A percentile compares a stretch with the other conserved stretches of the same genome.
Evolutionary conservation across 2,888 invertebrate species (phyloP).

Genomic region (Timema cristinae): DNA sequence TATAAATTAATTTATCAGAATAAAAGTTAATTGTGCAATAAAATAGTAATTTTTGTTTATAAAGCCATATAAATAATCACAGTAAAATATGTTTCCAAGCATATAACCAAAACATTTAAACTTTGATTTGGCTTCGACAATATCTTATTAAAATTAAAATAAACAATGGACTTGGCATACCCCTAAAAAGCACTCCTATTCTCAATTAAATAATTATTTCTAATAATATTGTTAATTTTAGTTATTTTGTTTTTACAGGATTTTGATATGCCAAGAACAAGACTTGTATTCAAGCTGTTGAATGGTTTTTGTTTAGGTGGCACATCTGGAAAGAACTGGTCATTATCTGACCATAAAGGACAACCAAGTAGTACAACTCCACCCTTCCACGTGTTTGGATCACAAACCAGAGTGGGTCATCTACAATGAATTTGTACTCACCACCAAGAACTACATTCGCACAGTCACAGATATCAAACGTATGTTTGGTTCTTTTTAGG

Average conservation of each 20-base stretch:
- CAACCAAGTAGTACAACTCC: conserved; percentile 97
- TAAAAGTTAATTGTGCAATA: too few relatives aligned
- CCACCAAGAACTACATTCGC: conserved; percentile 98
- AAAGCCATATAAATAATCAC: too few relatives aligned
- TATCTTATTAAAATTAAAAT: too few relatives aligned
- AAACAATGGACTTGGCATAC: too few relatives aligned
- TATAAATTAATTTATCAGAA: too few relatives aligned
- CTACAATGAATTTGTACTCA: conserved; percentile 99
- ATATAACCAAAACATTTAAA: too few relatives aligned
- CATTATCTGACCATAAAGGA: conserved; percentile 99
- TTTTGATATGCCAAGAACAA: neutral
- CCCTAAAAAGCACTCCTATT: too few relatives aligned
- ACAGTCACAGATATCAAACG: conserved; percentile 99
- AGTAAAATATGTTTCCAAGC: too few relatives aligned
- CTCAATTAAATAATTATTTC: too few relatives aligned
- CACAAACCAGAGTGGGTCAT: conserved; percentile 99
- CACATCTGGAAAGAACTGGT: conserved; percentile 95
- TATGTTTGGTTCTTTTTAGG: conserved; percentile 50
- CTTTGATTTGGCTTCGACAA: too few relatives aligned
- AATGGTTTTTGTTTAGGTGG: conserved; percentile 58
- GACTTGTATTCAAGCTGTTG: neutral
- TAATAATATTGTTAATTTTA: too few relatives aligned
- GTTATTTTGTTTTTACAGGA: conserved; percentile 10
- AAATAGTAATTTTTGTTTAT: too few relatives aligned
- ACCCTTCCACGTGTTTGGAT: conserved; percentile 97